A percentile compares a stretch with the other conserved stretches of the same genome.
Evolutionary conservation across 2,113 vertebrate species (phyloP).

Genomic region (Heterocephalus glaber): DNA sequence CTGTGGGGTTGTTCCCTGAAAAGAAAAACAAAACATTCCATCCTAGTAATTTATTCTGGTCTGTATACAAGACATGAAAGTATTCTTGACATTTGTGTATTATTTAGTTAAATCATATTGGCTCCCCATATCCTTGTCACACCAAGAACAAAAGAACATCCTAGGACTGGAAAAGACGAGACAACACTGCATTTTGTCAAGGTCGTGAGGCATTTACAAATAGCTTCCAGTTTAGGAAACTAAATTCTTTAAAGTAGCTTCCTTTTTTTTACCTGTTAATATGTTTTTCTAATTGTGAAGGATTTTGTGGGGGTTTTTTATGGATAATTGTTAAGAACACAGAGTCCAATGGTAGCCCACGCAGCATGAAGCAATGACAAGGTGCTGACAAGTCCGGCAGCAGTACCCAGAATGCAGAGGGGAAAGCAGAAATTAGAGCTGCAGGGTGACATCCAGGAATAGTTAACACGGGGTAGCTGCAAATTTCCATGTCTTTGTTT

Average conservation of each 20-base stretch:
- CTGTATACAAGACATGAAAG: conserved; percentile 62
- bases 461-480: conserved; percentile 74
- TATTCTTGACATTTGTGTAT: conserved; percentile 68
- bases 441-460: conserved; percentile 78
- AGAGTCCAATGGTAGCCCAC: conserved; percentile 82
- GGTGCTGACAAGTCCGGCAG: conserved; percentile 87
- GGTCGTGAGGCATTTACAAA: conserved; percentile 21
- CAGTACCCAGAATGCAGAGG: conserved; percentile 82
- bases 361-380: conserved; percentile 84
- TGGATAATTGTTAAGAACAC: conserved; percentile 76
- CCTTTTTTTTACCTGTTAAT: conserved; percentile 78
- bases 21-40: conserved; percentile 70
- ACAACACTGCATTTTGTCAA: neutral
- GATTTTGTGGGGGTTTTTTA: conserved; percentile 40
- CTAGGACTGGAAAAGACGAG: neutral
- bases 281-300: conserved; percentile 54
- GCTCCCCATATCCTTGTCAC: conserved; percentile 6
- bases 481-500: conserved; percentile 69
- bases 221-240: conserved; percentile 35
- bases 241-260: conserved; percentile 34
- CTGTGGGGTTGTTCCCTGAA: conserved; percentile 55
- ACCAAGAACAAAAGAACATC: conserved; percentile 64
- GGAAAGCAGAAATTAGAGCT: conserved; percentile 83
- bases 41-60: conserved; percentile 55
- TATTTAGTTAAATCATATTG: conserved; percentile 64